phyloP scores from a whole-genome alignment of 2,113 vertebrate genomes.

The Meleagris gallopavo region DNA sequence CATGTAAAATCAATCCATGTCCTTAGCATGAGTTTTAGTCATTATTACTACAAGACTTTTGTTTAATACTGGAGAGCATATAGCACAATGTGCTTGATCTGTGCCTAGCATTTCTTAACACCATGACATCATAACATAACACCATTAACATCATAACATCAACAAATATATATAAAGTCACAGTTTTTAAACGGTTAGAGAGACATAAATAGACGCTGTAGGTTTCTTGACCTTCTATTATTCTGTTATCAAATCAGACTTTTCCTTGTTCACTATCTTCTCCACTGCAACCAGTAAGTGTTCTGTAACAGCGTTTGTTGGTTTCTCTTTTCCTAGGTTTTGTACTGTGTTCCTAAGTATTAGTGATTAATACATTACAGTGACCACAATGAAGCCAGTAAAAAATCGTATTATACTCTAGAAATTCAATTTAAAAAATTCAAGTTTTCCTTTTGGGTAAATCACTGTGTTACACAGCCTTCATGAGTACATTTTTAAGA shows the following conservation, averaged over 20 bases:
- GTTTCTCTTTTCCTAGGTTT: background rate
- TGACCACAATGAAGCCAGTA: background rate
- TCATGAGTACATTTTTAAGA: background rate
- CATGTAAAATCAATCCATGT: slow-evolving; percentile 48
- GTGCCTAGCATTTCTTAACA: background rate
- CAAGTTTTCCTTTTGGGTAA: background rate
- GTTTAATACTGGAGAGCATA: background rate
- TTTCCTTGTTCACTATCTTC: background rate
- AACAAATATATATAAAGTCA: background rate
- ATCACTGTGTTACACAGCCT: background rate
- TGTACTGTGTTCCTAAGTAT: background rate
- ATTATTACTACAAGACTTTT: background rate
- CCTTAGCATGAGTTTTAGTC: background rate
- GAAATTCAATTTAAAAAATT: background rate
- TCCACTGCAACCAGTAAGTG: background rate
- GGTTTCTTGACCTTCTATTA: background rate
- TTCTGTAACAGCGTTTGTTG: background rate
- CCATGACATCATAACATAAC: too few relatives aligned
- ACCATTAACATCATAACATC: background rate
- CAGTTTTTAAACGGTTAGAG: background rate
- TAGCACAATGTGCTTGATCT: background rate
- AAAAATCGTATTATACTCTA: background rate
- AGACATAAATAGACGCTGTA: too few relatives aligned
- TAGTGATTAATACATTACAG: background rate
- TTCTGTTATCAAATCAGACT: background rate